Evolutionary conservation across 2,888 invertebrate species (phyloP), one percentile per base, ranked within the genome.

Genomic region (Portevinia maculata): DNA sequence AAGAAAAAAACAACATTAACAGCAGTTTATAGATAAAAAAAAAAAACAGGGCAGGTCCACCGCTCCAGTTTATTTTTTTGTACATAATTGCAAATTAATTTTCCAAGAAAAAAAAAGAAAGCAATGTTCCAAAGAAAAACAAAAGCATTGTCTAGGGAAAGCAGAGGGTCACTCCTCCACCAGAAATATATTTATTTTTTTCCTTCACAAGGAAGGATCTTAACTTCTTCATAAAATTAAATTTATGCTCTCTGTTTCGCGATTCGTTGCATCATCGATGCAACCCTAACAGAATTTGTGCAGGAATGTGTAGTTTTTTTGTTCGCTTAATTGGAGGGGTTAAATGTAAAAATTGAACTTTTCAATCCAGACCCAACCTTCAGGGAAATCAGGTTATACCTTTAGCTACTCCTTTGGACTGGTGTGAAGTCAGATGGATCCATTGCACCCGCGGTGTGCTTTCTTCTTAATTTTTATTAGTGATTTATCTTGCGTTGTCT

Each of bases 331-430:
- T 76, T 62, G 55, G 55, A 50, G 32, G 59, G 28, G 39, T 32
- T 11, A 52, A 50, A 57, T 64, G 37, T 53, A 46, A 52, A 55
- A 48, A 62, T 48, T 60, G 30, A 70, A 64, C 57, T 78, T 55
- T 78, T 41, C 57, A 48, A 64, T 71, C 50, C 64, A 57, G 71
- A 44, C 34, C n/a, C 41, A 71, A 71, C 71, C 64, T 71, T 64
- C 64, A 28, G 78, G 78, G 78, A 78, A 78, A 78, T 78, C 71
- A 71, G 52, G 37, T 52, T 64, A 41, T 60, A 70, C 70, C 71
- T 64, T 41, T 8, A 19, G 34, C 55, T n/a, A n/a, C n/a, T 76
- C 48, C 60, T 55, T 62, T 70, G 48, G 55, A 55, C 8, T 59
- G 11, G n/a, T 5, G 17, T 53, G 32, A 34, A n/a, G n/a, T n/a